Evolutionary conservation across 2,888 invertebrate species (phyloP).

Genomic region (Agrochola macilenta): DNA sequence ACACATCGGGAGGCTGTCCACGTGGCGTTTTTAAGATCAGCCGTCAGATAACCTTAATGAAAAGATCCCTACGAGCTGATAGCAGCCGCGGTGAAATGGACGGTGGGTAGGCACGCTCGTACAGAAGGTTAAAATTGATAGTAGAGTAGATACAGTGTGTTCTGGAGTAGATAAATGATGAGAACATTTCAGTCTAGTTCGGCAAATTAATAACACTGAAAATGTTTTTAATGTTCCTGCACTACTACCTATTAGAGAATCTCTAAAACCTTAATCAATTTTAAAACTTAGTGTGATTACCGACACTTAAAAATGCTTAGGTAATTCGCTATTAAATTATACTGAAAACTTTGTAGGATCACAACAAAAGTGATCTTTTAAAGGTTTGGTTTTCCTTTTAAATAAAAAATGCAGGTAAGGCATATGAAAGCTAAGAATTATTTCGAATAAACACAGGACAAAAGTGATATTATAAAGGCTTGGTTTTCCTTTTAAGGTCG

Average conservation of each 20-base stretch:
- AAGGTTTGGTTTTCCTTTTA: background rate
- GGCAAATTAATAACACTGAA: background rate
- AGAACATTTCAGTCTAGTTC: background rate
- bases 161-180: background rate
- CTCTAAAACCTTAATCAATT: too few species aligned
- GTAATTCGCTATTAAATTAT: too few species aligned
- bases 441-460: too few species aligned
- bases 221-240: background rate
- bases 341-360: background rate
- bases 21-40: constrained; percentile 80
- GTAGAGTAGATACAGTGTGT: background rate
- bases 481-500: background rate
- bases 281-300: too few species aligned
- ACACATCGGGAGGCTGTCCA: constrained; percentile 72
- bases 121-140: background rate
- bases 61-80: constrained; percentile 84
- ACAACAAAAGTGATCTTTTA: background rate
- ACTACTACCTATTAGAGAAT: background rate
- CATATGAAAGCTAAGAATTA: too few species aligned
- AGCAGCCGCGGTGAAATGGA: constrained; percentile 50
- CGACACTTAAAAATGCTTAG: too few species aligned
- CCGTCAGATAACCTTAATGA: constrained; percentile 87
- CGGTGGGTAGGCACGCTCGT: background rate
- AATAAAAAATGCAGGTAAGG: too few species aligned
- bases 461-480: background rate